phyloP scores from a whole-genome alignment of 1,140 invertebrate species.

The Drosophila kurseongensis region DNA sequence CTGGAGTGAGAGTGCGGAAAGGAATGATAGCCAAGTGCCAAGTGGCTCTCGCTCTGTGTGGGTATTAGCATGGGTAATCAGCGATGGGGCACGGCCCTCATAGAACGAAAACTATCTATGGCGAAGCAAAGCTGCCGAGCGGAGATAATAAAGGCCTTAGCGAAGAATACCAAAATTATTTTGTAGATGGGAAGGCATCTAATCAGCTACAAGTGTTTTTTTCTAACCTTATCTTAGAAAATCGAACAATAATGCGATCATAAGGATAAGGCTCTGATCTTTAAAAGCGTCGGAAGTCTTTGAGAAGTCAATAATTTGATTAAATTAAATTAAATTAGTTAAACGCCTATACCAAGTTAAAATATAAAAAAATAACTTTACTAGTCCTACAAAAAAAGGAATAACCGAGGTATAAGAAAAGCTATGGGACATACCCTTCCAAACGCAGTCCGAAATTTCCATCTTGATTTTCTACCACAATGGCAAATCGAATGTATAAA shows the following conservation, averaged over 20 bases:
- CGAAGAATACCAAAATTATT: neutral
- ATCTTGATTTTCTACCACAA: conserved; percentile 4
- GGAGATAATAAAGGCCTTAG: neutral
- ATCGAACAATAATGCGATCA: no score
- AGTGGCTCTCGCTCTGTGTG: conserved; percentile 39
- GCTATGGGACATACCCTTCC: neutral
- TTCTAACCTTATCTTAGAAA: no score
- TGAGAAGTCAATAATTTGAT: no score
- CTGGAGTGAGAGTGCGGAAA: conserved; percentile 36
- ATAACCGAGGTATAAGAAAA: no score
- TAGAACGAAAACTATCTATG: neutral
- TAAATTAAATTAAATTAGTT: no score
- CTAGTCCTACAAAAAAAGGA: no score
- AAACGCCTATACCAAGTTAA: no score
- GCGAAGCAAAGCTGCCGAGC: neutral
- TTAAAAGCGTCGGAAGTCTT: neutral
- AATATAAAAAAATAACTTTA: no score
- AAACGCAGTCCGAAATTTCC: neutral
- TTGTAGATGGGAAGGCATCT: conserved; percentile 1
- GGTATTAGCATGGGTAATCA: conserved; percentile 67
- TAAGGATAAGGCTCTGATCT: neutral
- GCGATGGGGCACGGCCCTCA: conserved; percentile 39
- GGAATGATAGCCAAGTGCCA: conserved; percentile 51
- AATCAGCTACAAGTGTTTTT: no score
- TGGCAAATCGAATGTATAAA: conserved; percentile 20